Conservation (phyloP, 2,797 vertebrate species). For the Coendou prehensilis region DNA sequence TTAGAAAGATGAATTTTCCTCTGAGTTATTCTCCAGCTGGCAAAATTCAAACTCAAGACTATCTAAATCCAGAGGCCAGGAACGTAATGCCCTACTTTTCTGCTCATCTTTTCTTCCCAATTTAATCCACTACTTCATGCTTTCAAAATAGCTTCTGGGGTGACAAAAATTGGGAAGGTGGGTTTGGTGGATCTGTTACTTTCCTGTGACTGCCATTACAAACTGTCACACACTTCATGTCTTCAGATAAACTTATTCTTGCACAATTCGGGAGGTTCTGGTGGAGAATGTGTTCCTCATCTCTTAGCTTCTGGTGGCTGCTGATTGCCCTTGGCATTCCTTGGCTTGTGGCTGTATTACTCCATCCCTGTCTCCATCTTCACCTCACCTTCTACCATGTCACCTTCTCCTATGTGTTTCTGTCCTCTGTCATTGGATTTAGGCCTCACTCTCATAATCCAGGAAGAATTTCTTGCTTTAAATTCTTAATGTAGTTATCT, state of each 20-base stretch:
- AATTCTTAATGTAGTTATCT: background rate
- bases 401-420: background rate
- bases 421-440: background rate
- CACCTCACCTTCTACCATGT: background rate
- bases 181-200: background rate
- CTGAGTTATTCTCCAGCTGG: background rate
- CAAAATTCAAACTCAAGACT: background rate
- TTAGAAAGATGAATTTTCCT: background rate
- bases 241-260: background rate
- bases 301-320: background rate
- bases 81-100: background rate
- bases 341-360: background rate
- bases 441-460: background rate
- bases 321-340: background rate
- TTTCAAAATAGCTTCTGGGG: background rate
- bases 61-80: background rate
- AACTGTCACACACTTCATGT: background rate
- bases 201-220: background rate
- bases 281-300: background rate
- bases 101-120: background rate
- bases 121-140: background rate
- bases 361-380: background rate
- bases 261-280: background rate
- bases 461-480: slow-evolving; percentile 9
- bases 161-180: background rate